These are phyloP conservation scores for Dicaeum eximium DNA, from an alignment of 2,113 vertebrate genomes.

Conservation along the genomic window DNA sequence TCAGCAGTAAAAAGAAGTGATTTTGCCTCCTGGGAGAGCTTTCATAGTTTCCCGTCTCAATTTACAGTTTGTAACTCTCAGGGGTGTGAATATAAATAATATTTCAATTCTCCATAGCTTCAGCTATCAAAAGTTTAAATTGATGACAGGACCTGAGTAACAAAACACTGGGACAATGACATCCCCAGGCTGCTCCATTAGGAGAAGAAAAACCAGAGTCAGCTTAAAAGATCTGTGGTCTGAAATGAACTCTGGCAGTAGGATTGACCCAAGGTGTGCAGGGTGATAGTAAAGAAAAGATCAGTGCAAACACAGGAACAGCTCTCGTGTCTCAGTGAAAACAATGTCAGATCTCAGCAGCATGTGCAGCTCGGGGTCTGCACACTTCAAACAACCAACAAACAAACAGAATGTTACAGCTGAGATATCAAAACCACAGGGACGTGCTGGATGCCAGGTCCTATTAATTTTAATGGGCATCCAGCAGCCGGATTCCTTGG, in stretches of 20 bases:
- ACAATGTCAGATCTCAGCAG: background rate
- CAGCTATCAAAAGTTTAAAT: slow-evolving; percentile 23
- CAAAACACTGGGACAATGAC: background rate
- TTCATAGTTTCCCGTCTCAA: slow-evolving; percentile 36
- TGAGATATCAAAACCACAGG: slow-evolving; percentile 12
- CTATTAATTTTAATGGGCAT: slow-evolving; percentile 36
- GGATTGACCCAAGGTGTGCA: background rate
- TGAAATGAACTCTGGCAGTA: background rate
- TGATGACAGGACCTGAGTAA: background rate
- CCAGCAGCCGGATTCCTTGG: background rate
- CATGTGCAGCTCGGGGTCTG: background rate
- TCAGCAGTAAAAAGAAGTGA: slow-evolving; percentile 57
- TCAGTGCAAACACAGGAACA: background rate
- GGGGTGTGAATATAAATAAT: background rate
- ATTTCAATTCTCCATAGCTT: background rate
- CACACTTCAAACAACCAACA: background rate
- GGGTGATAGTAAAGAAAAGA: background rate
- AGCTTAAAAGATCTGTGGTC: background rate
- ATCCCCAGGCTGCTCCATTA: background rate
- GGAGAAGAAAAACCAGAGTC: background rate
- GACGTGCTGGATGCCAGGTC: background rate
- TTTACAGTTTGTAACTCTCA: slow-evolving; percentile 35
- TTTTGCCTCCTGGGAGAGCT: slow-evolving; percentile 49
- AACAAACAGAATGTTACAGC: background rate
- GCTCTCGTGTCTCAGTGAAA: background rate